Percentiles rank a stretch among this genome's conserved stretches.
These are phyloP conservation scores for Caenorhabditis sp. DNA, from an alignment of 2,888 invertebrate species.

Conservation along the genomic window DNA sequence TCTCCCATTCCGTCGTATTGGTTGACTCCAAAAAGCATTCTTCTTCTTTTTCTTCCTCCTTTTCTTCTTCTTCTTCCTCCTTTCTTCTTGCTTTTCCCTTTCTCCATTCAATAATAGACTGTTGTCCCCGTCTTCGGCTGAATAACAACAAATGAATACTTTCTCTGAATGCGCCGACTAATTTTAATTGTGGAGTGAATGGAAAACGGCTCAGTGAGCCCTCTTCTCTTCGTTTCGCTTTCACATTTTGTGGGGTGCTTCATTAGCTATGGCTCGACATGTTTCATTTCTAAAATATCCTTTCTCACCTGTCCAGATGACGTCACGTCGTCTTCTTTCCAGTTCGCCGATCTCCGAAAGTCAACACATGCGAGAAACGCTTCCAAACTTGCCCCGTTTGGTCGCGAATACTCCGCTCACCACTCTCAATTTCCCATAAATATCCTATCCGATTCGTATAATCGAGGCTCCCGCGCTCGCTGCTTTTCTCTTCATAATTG, in stretches of 20 bases:
- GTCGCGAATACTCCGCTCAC: not conserved
- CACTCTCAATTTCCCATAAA: conserved; percentile 19
- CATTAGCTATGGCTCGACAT: conserved; percentile 23
- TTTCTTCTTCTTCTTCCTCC: not conserved
- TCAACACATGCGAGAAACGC: conserved; percentile 17
- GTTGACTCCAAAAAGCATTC: conserved; percentile 13
- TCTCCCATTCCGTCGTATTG: conserved; percentile 1
- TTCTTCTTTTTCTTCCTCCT: not conserved
- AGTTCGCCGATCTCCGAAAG: not conserved
- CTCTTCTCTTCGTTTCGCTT: not conserved
- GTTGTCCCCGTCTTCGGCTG: conserved; percentile 10
- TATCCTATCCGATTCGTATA: conserved; percentile 24
- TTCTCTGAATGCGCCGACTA: conserved; percentile 2
- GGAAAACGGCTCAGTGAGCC: not conserved
- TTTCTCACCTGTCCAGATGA: conserved; percentile 1
- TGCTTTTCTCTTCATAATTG: conserved; percentile 23
- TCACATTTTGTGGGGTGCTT: conserved; percentile 1
- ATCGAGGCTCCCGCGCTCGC: conserved; percentile 6
- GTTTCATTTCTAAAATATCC: not conserved
- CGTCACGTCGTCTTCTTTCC: conserved; percentile 20
- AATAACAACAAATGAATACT: conserved; percentile 20
- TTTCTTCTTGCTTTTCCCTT: conserved; percentile 13
- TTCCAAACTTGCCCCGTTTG: not conserved
- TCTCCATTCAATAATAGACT: conserved; percentile 17
- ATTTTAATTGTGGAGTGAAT: conserved; percentile 12